A percentile compares a stretch with the other conserved stretches of the same genome.
phyloP scores from a whole-genome alignment of 1,140 invertebrate genomes.

The Brachionus koreanus region DNA sequence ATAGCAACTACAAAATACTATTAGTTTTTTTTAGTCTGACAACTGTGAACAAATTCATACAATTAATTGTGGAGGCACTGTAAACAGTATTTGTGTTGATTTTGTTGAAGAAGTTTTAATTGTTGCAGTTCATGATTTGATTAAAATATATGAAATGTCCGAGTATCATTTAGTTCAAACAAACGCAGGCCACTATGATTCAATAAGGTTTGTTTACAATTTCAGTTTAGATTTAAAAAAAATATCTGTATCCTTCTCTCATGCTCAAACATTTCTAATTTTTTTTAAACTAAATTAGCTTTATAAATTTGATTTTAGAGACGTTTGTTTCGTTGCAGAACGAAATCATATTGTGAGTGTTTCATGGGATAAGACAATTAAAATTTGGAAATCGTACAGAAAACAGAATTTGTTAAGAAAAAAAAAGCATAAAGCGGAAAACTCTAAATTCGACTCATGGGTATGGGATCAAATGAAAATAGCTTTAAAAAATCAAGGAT shows the following conservation, averaged over 20 bases:
- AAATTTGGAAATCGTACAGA: constrained; percentile 57
- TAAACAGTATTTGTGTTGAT: constrained; percentile 39
- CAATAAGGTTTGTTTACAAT: constrained; percentile 48
- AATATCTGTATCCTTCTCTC: no score
- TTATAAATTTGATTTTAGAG: not conserved
- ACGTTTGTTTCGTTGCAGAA: constrained; percentile 56
- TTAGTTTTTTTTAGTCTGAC: not conserved
- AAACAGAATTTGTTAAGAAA: constrained; percentile 43
- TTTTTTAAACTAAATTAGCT: not conserved
- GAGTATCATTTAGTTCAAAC: constrained; percentile 54
- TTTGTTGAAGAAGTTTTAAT: constrained; percentile 16
- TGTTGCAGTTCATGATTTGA: constrained; percentile 28
- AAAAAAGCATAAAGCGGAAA: not conserved
- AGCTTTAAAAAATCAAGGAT: constrained; percentile 30
- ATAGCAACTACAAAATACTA: no score
- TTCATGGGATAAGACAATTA: constrained; percentile 57
- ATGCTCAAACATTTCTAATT: no score
- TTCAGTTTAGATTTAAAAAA: no score
- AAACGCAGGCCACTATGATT: constrained; percentile 55
- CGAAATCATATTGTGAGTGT: constrained; percentile 57
- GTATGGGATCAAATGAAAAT: constrained; percentile 41
- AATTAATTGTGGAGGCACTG: constrained; percentile 10
- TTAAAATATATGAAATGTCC: constrained; percentile 56
- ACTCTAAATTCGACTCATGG: constrained; percentile 29
- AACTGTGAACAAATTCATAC: constrained; percentile 22